phyloP scores from a whole-genome alignment of 2,888 invertebrate species.

The Dynastes hyllus region DNA sequence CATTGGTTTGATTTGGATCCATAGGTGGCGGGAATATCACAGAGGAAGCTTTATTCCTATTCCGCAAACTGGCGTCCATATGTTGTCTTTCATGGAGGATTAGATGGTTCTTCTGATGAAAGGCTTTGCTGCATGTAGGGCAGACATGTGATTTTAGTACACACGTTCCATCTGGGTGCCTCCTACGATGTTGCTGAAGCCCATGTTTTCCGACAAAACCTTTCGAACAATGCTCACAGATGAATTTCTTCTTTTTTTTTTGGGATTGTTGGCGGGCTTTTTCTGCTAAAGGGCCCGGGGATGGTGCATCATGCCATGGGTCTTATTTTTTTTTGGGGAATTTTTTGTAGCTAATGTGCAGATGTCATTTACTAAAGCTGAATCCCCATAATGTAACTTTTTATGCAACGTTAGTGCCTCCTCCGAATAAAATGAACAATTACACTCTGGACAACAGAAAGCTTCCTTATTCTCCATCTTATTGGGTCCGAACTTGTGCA shows the following conservation, averaged over 20 bases:
- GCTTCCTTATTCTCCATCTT: slow-evolving; percentile 40
- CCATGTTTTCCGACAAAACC: slow-evolving; percentile 90
- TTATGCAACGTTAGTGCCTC: slow-evolving; percentile 87
- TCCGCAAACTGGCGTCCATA: slow-evolving; percentile 73
- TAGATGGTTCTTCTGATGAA: slow-evolving; percentile 90
- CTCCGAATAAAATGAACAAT: slow-evolving; percentile 78
- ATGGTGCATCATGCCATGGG: slow-evolving; percentile 45
- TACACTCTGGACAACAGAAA: slow-evolving; percentile 73
- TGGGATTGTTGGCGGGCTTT: slow-evolving; percentile 32
- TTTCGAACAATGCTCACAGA: slow-evolving; percentile 85
- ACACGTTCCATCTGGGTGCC: slow-evolving; percentile 87
- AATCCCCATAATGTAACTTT: slow-evolving; percentile 86
- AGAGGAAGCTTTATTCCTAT: slow-evolving; percentile 39
- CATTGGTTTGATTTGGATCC: slow-evolving; percentile 26
- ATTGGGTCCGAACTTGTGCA: slow-evolving; percentile 33
- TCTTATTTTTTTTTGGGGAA: slow-evolving; percentile 71
- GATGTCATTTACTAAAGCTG: slow-evolving; percentile 86
- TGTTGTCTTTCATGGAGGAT: slow-evolving; percentile 88
- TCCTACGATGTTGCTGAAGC: slow-evolving; percentile 81
- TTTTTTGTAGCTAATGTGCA: slow-evolving; percentile 87
- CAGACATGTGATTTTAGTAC: slow-evolving; percentile 87
- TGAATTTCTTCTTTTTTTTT: slow-evolving; percentile 76
- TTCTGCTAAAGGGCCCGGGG: slow-evolving; percentile 32
- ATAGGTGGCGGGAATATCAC: slow-evolving; percentile 46
- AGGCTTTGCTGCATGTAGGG: slow-evolving; percentile 87